Evolutionary conservation across 2,888 invertebrate genomes (phyloP).

Genomic region (Mythimna loreyi): DNA sequence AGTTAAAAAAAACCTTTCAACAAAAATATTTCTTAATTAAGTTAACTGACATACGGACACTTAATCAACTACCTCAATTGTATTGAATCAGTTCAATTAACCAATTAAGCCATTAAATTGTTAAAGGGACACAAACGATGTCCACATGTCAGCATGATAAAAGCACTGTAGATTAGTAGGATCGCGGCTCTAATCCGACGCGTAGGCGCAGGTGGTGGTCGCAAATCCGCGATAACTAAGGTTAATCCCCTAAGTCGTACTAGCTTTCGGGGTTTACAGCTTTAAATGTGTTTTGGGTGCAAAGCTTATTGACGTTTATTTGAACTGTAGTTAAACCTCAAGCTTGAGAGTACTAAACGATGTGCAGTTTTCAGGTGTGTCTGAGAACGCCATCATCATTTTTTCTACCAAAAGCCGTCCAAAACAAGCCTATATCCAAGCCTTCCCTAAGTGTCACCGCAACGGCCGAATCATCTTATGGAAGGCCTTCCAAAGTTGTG

Average conservation of each 20-base stretch:
- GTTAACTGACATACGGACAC: too few species aligned
- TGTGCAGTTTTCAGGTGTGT: too few species aligned
- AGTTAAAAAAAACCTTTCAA: too few species aligned
- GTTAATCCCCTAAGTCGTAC: slow-evolving; percentile 38
- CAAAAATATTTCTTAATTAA: too few species aligned
- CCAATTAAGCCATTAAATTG: background rate
- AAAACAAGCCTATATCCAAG: too few species aligned
- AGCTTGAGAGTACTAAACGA: too few species aligned
- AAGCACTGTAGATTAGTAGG: slow-evolving; percentile 16
- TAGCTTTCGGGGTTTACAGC: slow-evolving; percentile 20
- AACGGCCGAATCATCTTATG: too few species aligned
- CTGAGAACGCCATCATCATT: too few species aligned
- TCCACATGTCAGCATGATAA: slow-evolving; percentile 7
- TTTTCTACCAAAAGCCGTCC: too few species aligned
- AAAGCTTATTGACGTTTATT: slow-evolving; percentile 13
- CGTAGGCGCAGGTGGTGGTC: slow-evolving; percentile 47
- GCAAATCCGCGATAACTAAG: slow-evolving; percentile 46
- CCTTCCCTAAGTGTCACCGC: too few species aligned
- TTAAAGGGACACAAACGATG: background rate
- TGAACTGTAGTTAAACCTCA: background rate
- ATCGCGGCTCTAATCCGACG: slow-evolving; percentile 28
- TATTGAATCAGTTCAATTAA: background rate
- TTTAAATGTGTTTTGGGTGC: slow-evolving; percentile 15
- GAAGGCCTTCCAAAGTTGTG: too few species aligned
- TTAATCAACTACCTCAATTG: background rate